A percentile compares a stretch with the other conserved stretches of the same genome.
These are phyloP conservation scores for Strigamia transsilvanica DNA, from an alignment of 2,888 invertebrate species.

Conservation along the genomic window DNA sequence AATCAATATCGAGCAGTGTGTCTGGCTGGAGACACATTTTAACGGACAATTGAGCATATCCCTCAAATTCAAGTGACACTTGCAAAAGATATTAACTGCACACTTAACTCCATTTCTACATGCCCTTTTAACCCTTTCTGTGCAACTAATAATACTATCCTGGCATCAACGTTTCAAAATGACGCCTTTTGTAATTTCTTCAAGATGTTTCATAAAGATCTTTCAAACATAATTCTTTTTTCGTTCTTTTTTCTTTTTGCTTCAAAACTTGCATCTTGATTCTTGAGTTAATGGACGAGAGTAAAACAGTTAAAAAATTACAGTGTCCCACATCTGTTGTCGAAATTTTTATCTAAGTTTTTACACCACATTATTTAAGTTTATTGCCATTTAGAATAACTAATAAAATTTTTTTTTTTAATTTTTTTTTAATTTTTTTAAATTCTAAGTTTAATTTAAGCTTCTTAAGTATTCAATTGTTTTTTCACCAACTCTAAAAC, in stretches of 20 bases:
- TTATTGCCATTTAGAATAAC: too few relatives aligned
- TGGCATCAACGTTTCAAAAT: neutral
- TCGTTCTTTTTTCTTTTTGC: neutral
- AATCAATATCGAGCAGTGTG: neutral
- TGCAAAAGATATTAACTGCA: slow-evolving; percentile 26
- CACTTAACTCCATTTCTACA: slow-evolving; percentile 35
- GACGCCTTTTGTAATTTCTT: slow-evolving; percentile 18
- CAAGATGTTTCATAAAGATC: slow-evolving; percentile 19
- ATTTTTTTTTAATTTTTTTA: neutral
- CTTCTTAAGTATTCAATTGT: too few relatives aligned
- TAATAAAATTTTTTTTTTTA: too few relatives aligned
- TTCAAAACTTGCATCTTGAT: neutral
- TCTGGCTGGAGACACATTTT: slow-evolving; percentile 6
- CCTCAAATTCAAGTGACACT: slow-evolving; percentile 35
- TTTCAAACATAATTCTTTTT: neutral
- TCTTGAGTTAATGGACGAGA: neutral
- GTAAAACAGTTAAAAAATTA: neutral
- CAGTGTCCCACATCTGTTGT: neutral
- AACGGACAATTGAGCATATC: slow-evolving; percentile 38
- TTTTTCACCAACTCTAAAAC: too few relatives aligned
- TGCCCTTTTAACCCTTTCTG: slow-evolving; percentile 17
- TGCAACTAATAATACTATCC: neutral
- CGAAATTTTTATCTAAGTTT: neutral
- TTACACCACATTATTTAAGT: neutral
- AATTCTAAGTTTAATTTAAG: too few relatives aligned